Percentiles rank a stretch among this genome's conserved stretches.
phyloP scores from a whole-genome alignment of 2,113 vertebrate genomes.

The Asarcornis scutulata region DNA sequence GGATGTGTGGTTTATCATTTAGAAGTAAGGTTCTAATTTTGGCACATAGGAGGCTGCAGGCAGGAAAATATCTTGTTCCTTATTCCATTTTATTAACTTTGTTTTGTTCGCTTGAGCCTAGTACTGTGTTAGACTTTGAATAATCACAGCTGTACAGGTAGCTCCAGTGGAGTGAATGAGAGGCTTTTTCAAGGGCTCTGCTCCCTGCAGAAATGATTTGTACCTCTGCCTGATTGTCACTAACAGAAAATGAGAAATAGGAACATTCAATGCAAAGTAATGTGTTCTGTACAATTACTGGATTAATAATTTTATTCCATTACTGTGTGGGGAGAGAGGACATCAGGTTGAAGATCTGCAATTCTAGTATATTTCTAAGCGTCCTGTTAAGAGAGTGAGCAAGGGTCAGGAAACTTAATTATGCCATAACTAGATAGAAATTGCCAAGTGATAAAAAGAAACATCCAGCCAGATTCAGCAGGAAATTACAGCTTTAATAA shows the following conservation, averaged over 20 bases:
- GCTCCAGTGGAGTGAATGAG: slow-evolving; percentile 76
- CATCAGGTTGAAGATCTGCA: slow-evolving; percentile 93
- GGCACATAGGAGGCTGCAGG: slow-evolving; percentile 54
- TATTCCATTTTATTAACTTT: slow-evolving; percentile 79
- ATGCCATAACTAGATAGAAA: slow-evolving; percentile 99
- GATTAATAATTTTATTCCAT: slow-evolving; percentile 99
- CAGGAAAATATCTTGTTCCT: slow-evolving; percentile 75
- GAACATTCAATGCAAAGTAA: slow-evolving; percentile 92
- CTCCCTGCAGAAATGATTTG: slow-evolving; percentile 86
- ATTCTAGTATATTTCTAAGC: slow-evolving; percentile 95
- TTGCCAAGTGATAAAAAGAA: slow-evolving; percentile 98
- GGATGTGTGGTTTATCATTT: slow-evolving; percentile 33
- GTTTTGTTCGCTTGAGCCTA: slow-evolving; percentile 77
- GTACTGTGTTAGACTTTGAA: slow-evolving; percentile 72
- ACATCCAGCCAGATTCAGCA: slow-evolving; percentile 96
- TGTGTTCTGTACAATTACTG: slow-evolving; percentile 95
- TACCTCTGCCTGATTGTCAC: slow-evolving; percentile 89
- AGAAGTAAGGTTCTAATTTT: slow-evolving; percentile 59
- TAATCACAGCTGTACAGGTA: slow-evolving; percentile 80
- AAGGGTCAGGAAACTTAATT: slow-evolving; percentile 99
- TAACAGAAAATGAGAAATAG: slow-evolving; percentile 89
- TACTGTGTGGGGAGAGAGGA: slow-evolving; percentile 85
- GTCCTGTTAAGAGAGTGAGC: slow-evolving; percentile 95
- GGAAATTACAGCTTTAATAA: slow-evolving; percentile 99
- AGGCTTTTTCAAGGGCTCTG: slow-evolving; percentile 78